These are phyloP conservation scores for Aulostomus chinensis DNA, from an alignment of 2,797 vertebrate species.

Conservation along the genomic window DNA sequence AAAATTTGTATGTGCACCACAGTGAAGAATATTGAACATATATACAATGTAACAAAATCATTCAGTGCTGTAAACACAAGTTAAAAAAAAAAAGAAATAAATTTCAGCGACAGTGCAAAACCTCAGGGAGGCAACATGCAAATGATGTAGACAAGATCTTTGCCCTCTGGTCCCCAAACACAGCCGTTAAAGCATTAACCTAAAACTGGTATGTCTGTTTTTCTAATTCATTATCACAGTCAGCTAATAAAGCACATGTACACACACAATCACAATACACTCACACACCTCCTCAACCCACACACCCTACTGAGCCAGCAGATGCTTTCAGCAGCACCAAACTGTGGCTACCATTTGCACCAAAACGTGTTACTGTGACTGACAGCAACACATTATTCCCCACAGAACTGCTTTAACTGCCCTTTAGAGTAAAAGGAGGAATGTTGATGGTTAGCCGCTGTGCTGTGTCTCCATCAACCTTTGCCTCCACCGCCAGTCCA, in stretches of 20 bases:
- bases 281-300: conserved; percentile 26
- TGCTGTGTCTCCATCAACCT: conserved; percentile 45
- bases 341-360: conserved; percentile 50
- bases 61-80: no score
- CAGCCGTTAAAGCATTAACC: not conserved
- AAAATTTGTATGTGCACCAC: conserved; percentile 22
- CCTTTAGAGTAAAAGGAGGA: conserved; percentile 26
- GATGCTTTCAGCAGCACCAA: conserved; percentile 68
- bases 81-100: no score
- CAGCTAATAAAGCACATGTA: conserved; percentile 30
- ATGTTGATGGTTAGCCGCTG: conserved; percentile 40
- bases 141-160: conserved; percentile 38
- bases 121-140: conserved; percentile 18
- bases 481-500: conserved; percentile 38
- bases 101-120: not conserved
- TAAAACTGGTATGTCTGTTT: no score
- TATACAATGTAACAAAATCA: not conserved
- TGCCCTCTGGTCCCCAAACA: conserved; percentile 7
- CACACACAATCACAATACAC: conserved; percentile 28
- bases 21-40: conserved; percentile 5
- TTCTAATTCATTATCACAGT: conserved; percentile 38
- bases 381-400: conserved; percentile 29
- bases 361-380: conserved; percentile 45
- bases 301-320: conserved; percentile 72
- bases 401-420: conserved; percentile 29